phyloP scores from a whole-genome alignment of 2,888 invertebrate species.

The Lepas anatifera region DNA sequence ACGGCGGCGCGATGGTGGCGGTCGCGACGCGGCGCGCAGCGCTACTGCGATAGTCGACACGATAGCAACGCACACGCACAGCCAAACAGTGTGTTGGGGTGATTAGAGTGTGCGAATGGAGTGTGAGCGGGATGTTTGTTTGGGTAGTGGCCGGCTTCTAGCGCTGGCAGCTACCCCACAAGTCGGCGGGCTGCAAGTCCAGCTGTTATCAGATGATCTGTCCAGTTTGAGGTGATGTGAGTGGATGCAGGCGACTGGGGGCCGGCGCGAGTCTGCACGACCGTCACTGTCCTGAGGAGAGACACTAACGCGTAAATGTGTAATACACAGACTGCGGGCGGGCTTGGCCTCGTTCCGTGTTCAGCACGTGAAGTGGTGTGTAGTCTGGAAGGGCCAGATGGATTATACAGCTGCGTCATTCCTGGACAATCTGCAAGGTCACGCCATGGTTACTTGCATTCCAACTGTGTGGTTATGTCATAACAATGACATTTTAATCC shows the following conservation, averaged over 20 bases:
- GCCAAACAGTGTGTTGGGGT: background rate
- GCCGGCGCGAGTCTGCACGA: background rate
- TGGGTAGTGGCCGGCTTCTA: background rate
- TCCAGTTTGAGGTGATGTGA: background rate
- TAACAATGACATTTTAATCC: too few species aligned
- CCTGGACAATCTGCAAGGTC: too few species aligned
- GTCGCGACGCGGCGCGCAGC: background rate
- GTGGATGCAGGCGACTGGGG: background rate
- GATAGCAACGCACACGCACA: background rate
- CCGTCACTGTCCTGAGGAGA: too few species aligned
- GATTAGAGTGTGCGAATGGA: constrained; percentile 8
- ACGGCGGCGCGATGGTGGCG: background rate
- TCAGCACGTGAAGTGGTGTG: background rate
- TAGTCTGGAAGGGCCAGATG: too few species aligned
- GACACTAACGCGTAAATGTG: too few species aligned
- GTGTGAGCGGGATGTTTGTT: constrained; percentile 4
- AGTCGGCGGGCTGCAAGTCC: background rate
- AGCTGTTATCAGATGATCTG: background rate
- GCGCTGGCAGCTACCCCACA: background rate
- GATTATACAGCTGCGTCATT: too few species aligned
- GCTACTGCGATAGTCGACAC: background rate
- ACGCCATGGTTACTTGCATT: too few species aligned
- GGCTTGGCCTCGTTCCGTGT: background rate
- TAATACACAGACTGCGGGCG: background rate
- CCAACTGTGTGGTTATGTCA: too few species aligned